These are phyloP conservation scores for Lithosia quadra DNA, from an alignment of 2,888 invertebrate species.

Conservation along the genomic window DNA sequence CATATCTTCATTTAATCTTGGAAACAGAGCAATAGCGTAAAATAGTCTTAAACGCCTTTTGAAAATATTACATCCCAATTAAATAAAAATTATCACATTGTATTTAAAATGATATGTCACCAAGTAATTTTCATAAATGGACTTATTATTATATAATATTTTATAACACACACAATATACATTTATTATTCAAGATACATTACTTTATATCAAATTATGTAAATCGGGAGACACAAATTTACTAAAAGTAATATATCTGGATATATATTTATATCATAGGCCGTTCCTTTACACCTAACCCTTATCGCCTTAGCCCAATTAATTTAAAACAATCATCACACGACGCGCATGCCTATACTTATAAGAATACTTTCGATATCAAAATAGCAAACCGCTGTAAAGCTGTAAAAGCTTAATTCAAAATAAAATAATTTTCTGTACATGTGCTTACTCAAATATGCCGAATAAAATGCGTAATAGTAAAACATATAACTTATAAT, in stretches of 20 bases:
- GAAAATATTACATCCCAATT: slow-evolving; percentile 47
- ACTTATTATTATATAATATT: slow-evolving; percentile 42
- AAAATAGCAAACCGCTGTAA: slow-evolving; percentile 28
- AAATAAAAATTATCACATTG: slow-evolving; percentile 64
- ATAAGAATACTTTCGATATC: slow-evolving; percentile 23
- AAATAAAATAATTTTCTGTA: slow-evolving; percentile 21
- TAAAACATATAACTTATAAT: slow-evolving; percentile 26
- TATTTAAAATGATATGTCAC: slow-evolving; percentile 79
- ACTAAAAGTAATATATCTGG: slow-evolving; percentile 47
- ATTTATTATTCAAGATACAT: slow-evolving; percentile 41
- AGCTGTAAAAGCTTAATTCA: slow-evolving; percentile 23
- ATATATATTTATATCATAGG: slow-evolving; percentile 36
- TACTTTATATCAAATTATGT: slow-evolving; percentile 55
- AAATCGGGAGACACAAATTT: slow-evolving; percentile 59
- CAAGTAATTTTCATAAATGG: slow-evolving; percentile 60
- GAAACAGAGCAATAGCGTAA: slow-evolving; percentile 34
- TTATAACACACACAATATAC: slow-evolving; percentile 30
- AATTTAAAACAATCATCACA: slow-evolving; percentile 24
- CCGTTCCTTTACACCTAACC: slow-evolving; percentile 34
- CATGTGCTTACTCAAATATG: slow-evolving; percentile 34
- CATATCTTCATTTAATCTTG: slow-evolving; percentile 28
- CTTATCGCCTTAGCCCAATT: slow-evolving; percentile 24
- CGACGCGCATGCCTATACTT: slow-evolving; percentile 12
- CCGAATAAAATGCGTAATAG: slow-evolving; percentile 24
- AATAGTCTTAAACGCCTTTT: slow-evolving; percentile 23